phyloP scores from a whole-genome alignment of 2,113 vertebrate species.

The Hassar affinis region DNA sequence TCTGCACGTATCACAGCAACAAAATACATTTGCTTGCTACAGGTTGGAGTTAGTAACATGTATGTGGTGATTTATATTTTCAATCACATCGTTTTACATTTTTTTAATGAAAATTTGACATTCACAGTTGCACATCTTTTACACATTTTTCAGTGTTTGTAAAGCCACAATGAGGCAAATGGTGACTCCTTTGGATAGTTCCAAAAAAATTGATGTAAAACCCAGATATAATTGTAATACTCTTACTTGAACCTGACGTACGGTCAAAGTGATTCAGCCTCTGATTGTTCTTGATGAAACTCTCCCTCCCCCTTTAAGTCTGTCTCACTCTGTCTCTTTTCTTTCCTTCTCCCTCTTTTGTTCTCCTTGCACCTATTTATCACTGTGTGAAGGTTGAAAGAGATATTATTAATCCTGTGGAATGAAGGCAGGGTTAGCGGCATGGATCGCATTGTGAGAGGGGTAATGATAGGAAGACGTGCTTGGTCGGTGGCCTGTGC shows the following conservation, averaged over 20 bases:
- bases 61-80: background rate
- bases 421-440: slow-evolving; percentile 99
- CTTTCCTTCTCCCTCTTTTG: slow-evolving; percentile 89
- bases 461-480: slow-evolving; percentile 99
- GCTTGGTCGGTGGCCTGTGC: slow-evolving; percentile 99
- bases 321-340: slow-evolving; percentile 75
- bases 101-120: background rate
- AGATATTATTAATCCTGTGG: slow-evolving; percentile 99
- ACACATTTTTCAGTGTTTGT: background rate
- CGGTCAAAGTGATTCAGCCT: slow-evolving; percentile 25
- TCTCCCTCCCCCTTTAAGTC: slow-evolving; percentile 62
- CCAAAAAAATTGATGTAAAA: background rate
- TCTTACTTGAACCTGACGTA: slow-evolving; percentile 17
- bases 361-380: slow-evolving; percentile 99
- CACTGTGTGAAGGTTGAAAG: slow-evolving; percentile 99
- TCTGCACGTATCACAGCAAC: background rate
- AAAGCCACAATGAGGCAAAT: background rate
- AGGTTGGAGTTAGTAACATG: background rate
- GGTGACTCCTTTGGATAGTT: background rate
- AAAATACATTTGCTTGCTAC: background rate
- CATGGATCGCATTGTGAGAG: slow-evolving; percentile 99
- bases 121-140: background rate
- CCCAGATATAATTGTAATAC: slow-evolving; percentile 10
- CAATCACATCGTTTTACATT: background rate
- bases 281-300: slow-evolving; percentile 50